Conservation (phyloP, 2,888 invertebrate genomes). For the Cylindroiulus punctatus region DNA sequence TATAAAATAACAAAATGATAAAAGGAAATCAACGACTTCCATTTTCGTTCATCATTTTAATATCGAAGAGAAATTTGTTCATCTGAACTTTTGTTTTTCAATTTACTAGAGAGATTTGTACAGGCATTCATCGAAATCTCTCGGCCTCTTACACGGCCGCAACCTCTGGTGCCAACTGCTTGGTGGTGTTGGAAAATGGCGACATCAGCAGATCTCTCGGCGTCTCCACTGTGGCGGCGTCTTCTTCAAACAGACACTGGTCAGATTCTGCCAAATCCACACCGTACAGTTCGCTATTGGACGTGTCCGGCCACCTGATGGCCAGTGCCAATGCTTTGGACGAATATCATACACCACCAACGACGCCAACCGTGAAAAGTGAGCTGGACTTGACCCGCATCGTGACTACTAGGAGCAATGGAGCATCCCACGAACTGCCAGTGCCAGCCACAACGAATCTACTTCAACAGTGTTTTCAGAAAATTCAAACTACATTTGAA, state of each 20-base stretch:
- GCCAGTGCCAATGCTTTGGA: slow-evolving; percentile 44
- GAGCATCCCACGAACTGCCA: neutral
- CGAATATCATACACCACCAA: slow-evolving; percentile 57
- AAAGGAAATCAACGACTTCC: neutral
- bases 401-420: neutral
- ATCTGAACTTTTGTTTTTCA: slow-evolving; percentile 2
- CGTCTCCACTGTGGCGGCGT: neutral
- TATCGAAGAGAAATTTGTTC: too few relatives aligned
- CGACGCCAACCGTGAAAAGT: slow-evolving; percentile 52
- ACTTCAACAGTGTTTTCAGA: slow-evolving; percentile 55
- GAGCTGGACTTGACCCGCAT: slow-evolving; percentile 42
- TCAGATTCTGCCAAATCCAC: slow-evolving; percentile 46
- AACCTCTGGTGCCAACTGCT: slow-evolving; percentile 10
- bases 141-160: slow-evolving; percentile 52
- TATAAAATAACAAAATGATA: too few relatives aligned
- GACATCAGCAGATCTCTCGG: slow-evolving; percentile 52
- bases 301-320: slow-evolving; percentile 53
- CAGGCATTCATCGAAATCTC: slow-evolving; percentile 54
- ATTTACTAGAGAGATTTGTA: neutral
- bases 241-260: slow-evolving; percentile 12
- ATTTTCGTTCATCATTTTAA: too few relatives aligned
- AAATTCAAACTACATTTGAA: slow-evolving; percentile 53
- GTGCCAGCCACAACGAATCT: slow-evolving; percentile 48
- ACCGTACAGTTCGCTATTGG: slow-evolving; percentile 55
- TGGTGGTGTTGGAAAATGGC: slow-evolving; percentile 54